A percentile compares a stretch with the other conserved stretches of the same genome.
Conservation (phyloP, 2,888 invertebrate genomes). For the Chesias legatella region DNA sequence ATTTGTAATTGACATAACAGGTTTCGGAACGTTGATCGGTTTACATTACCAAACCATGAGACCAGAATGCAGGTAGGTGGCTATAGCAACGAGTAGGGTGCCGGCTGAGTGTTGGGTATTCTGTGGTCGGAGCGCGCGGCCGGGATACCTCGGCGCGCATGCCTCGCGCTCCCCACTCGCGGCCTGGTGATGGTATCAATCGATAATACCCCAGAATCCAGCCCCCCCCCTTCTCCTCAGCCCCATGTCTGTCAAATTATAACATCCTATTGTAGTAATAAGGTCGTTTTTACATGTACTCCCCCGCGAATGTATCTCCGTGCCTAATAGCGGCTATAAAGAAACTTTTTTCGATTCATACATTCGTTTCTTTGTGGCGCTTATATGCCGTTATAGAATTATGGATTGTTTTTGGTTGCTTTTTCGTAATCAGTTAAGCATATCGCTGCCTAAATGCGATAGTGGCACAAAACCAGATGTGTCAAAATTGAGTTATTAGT, state of each 20-base stretch:
- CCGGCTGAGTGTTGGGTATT: conserved; percentile 16
- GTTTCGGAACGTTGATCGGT: conserved; percentile 29
- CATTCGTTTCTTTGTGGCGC: conserved; percentile 51
- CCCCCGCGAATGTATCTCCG: conserved; percentile 53
- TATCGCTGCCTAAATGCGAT: too few species aligned
- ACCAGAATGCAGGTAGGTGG: conserved; percentile 8
- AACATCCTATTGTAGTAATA: conserved; percentile 70
- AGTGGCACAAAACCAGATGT: too few species aligned
- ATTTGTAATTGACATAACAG: conserved; percentile 27
- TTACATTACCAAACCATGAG: conserved; percentile 28
- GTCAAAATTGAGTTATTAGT: too few species aligned
- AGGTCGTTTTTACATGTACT: conserved; percentile 66
- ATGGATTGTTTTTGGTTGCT: conserved; percentile 28
- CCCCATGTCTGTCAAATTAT: conserved; percentile 68
- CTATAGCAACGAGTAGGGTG: conserved; percentile 14
- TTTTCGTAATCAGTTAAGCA: too few species aligned
- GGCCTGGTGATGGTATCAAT: conserved; percentile 70
- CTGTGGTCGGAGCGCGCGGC: conserved; percentile 28
- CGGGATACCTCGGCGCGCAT: conserved; percentile 14
- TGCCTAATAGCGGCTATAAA: conserved; percentile 67
- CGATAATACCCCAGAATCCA: conserved; percentile 73
- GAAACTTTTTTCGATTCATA: conserved; percentile 52
- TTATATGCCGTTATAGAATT: conserved; percentile 29
- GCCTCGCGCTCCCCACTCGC: conserved; percentile 59
- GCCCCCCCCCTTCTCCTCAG: conserved; percentile 62